Evolutionary conservation across 1,140 invertebrate species (phyloP).

Genomic region (Drepana arcuata): DNA sequence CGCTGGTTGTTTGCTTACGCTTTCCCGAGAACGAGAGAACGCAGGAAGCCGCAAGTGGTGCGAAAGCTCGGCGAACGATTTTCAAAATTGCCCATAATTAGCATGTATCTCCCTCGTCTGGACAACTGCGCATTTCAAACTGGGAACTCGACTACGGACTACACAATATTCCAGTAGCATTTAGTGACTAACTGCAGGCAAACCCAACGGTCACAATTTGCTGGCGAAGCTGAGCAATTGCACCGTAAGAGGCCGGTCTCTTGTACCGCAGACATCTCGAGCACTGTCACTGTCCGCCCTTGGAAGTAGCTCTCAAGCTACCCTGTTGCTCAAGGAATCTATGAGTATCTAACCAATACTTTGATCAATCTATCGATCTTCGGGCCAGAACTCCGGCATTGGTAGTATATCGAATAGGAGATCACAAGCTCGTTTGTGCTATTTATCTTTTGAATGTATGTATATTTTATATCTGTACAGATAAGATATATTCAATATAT

Average conservation of each 20-base stretch:
- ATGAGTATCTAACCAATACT: too few relatives aligned
- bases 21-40: constrained; percentile 37
- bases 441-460: too few relatives aligned
- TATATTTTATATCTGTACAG: too few relatives aligned
- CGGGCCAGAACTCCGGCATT: too few relatives aligned
- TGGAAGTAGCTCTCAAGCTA: too few relatives aligned
- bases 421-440: too few relatives aligned
- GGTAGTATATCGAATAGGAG: too few relatives aligned
- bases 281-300: too few relatives aligned
- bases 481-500: too few relatives aligned
- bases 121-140: constrained; percentile 55
- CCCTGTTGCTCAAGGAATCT: too few relatives aligned
- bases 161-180: constrained; percentile 66
- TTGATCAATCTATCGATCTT: too few relatives aligned
- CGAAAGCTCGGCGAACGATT: constrained; percentile 64
- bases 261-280: constrained; percentile 33
- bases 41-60: constrained; percentile 51
- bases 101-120: constrained; percentile 58
- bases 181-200: constrained; percentile 61
- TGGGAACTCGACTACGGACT: constrained; percentile 54
- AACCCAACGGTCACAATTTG: constrained; percentile 64
- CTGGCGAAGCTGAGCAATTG: constrained; percentile 62
- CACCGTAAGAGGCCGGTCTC: constrained; percentile 40
- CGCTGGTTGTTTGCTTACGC: constrained; percentile 36
- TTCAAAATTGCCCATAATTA: constrained; percentile 70